These are phyloP conservation scores for Euschistus heros DNA, from an alignment of 1,140 invertebrate species.

Conservation along the genomic window DNA sequence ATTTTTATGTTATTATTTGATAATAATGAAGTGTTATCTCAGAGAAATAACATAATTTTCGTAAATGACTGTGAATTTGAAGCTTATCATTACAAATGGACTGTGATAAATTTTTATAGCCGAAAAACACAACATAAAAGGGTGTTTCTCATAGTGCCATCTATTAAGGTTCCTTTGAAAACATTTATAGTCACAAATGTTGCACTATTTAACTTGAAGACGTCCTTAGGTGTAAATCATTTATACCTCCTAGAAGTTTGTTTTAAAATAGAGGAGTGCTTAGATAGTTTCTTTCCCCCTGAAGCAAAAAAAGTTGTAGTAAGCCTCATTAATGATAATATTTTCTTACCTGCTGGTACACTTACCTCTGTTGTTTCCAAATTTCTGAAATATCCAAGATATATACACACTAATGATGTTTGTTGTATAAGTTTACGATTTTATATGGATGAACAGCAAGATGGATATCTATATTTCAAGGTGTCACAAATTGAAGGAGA, in stretches of 20 bases:
- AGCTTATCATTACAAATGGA: slow-evolving; percentile 4
- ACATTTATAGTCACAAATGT: neutral
- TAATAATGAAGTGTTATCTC: neutral
- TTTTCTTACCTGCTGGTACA: neutral
- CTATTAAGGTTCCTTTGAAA: neutral
- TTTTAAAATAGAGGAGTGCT: no score
- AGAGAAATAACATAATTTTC: neutral
- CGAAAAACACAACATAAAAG: neutral
- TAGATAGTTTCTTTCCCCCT: neutral
- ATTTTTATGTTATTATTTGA: slow-evolving; percentile 3
- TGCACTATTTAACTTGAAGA: neutral
- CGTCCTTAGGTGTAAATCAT: neutral
- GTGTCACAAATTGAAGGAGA: neutral
- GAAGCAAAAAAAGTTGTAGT: slow-evolving; percentile 7
- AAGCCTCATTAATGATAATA: neutral
- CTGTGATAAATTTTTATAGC: neutral
- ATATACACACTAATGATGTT: neutral
- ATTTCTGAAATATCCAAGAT: neutral
- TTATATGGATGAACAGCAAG: neutral
- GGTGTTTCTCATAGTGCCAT: neutral
- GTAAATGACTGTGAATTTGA: neutral
- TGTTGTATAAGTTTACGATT: neutral
- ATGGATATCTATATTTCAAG: slow-evolving; percentile 10
- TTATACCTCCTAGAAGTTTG: no score
- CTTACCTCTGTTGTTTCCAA: neutral